A percentile compares a stretch with the other conserved stretches of the same genome.
phyloP scores from a whole-genome alignment of 2,888 invertebrate genomes.

The Drosophila meridiana region DNA sequence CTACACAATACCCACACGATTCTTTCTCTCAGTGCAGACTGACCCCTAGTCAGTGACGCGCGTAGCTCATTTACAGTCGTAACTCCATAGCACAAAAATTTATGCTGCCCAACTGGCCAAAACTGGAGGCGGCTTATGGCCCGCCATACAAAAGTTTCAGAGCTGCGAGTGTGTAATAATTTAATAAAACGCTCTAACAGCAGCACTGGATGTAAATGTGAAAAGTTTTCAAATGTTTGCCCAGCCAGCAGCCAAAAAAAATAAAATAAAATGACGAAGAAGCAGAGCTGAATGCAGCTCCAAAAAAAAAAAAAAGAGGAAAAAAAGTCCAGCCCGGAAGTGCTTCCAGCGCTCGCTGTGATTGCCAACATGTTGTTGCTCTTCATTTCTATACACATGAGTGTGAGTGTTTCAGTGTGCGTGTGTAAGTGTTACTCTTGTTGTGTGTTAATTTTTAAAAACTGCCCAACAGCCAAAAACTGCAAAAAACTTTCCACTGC shows the following conservation, averaged over 20 bases:
- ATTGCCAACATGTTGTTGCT: slow-evolving; percentile 69
- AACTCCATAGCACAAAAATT: slow-evolving; percentile 57
- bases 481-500: slow-evolving; percentile 54
- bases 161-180: slow-evolving; percentile 64
- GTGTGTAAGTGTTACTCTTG: slow-evolving; percentile 38
- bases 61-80: slow-evolving; percentile 71
- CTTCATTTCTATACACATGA: slow-evolving; percentile 34
- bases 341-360: slow-evolving; percentile 66
- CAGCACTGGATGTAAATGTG: slow-evolving; percentile 77
- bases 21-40: slow-evolving; percentile 7
- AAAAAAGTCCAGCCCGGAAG: slow-evolving; percentile 55
- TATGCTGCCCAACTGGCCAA: slow-evolving; percentile 64
- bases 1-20: neutral
- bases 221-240: slow-evolving; percentile 78
- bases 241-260: slow-evolving; percentile 50
- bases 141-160: slow-evolving; percentile 3
- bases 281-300: slow-evolving; percentile 26
- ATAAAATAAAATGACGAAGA: slow-evolving; percentile 6
- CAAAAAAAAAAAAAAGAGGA: slow-evolving; percentile 38
- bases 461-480: slow-evolving; percentile 72
- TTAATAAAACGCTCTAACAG: slow-evolving; percentile 78
- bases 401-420: slow-evolving; percentile 25
- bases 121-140: slow-evolving; percentile 35
- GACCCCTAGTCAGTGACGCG: slow-evolving; percentile 51
- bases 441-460: slow-evolving; percentile 76